A percentile compares a stretch with the other conserved stretches of the same genome.
Conservation (phyloP, 2,888 invertebrate genomes). For the Troides aeacus region DNA sequence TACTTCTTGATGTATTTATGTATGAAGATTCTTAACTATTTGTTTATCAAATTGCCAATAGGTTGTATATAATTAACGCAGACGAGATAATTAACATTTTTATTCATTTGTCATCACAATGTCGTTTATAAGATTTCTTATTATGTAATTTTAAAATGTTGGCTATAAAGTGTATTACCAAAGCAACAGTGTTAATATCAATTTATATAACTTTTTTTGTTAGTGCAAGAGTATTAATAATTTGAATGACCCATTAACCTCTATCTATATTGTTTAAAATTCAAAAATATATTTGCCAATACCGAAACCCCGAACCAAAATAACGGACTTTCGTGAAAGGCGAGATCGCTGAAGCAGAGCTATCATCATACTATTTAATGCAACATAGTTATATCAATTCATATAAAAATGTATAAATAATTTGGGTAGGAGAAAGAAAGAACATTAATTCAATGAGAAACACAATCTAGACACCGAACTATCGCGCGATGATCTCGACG, state of each 20-base stretch:
- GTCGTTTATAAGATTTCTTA: background rate
- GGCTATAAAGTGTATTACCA: background rate
- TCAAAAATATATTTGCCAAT: background rate
- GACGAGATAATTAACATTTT: too few relatives aligned
- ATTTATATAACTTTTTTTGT: background rate
- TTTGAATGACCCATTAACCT: background rate
- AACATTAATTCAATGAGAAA: background rate
- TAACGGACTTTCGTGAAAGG: slow-evolving; percentile 3
- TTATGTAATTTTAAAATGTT: background rate
- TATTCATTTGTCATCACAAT: too few relatives aligned
- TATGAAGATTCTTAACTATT: background rate
- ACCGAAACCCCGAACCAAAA: slow-evolving; percentile 7
- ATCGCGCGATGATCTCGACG: slow-evolving; percentile 14
- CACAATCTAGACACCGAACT: background rate
- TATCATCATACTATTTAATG: background rate
- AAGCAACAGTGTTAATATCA: background rate
- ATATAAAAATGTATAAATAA: background rate
- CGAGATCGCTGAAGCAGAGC: too few relatives aligned
- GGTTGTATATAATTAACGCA: background rate
- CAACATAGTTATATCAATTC: too few relatives aligned
- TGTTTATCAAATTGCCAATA: background rate
- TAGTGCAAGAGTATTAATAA: background rate
- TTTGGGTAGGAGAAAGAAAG: background rate
- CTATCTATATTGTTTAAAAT: background rate
- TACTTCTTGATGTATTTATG: background rate